Conservation (phyloP, 2,797 vertebrate genomes). For the Sebastolobus alascanus region DNA sequence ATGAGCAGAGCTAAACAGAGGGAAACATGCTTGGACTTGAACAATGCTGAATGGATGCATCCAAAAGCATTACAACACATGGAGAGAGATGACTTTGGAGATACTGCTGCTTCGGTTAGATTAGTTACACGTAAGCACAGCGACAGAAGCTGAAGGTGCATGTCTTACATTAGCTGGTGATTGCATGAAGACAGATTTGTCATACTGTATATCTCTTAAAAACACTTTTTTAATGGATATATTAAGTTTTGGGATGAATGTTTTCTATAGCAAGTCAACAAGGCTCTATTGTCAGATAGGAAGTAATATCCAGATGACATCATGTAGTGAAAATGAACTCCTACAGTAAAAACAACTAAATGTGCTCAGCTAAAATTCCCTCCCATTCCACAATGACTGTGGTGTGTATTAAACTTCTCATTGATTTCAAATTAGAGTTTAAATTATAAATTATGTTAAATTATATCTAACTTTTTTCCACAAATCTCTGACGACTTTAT, state of each 20-base stretch:
- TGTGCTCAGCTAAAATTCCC: not conserved
- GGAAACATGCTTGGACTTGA: conserved; percentile 2
- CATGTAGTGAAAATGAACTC: not conserved
- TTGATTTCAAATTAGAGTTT: not conserved
- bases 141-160: not conserved
- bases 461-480: not conserved
- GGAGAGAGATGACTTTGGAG: not conserved
- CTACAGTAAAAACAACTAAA: not conserved
- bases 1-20: not conserved
- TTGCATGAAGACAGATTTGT: not conserved
- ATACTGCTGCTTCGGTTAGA: not conserved
- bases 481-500: not conserved
- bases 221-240: too few relatives aligned
- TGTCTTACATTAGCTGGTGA: not conserved
- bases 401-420: not conserved
- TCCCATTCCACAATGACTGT: too few relatives aligned
- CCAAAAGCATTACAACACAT: conserved; percentile 1
- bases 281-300: not conserved
- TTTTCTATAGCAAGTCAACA: not conserved
- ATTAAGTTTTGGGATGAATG: not conserved
- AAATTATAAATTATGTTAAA: not conserved
- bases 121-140: not conserved
- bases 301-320: not conserved
- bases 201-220: not conserved
- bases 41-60: not conserved